phyloP scores from a whole-genome alignment of 2,797 vertebrate genomes.

The Telmatherina bonti region DNA sequence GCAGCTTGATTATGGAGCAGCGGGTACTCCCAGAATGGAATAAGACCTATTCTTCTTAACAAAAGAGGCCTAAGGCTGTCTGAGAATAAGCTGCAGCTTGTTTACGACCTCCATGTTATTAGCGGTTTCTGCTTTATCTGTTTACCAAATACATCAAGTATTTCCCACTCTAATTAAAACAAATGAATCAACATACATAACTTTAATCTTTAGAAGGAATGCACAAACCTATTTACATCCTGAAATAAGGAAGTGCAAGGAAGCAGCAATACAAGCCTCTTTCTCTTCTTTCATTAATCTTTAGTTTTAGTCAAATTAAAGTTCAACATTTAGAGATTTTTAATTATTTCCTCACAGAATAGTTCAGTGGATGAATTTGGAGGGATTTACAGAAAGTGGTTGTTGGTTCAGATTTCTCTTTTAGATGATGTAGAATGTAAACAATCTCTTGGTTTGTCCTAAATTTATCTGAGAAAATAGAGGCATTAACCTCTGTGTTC shows the following conservation, averaged over 20 bases:
- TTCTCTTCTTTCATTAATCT: not conserved
- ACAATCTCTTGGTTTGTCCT: not conserved
- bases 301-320: not conserved
- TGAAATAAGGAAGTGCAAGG: not conserved
- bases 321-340: not conserved
- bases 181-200: no score
- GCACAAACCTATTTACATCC: not conserved
- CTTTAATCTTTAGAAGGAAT: no score
- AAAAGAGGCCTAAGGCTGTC: not conserved
- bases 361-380: not conserved
- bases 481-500: not conserved
- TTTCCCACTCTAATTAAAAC: no score
- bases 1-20: conserved; percentile 8
- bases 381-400: not conserved
- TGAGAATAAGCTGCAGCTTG: not conserved
- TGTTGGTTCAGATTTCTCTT: not conserved
- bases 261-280: not conserved
- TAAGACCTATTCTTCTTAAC: not conserved
- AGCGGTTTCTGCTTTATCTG: no score
- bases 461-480: not conserved
- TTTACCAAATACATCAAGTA: no score
- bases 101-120: no score
- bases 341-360: not conserved
- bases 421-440: not conserved
- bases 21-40: not conserved